Base-by-base conservation (phyloP, 2,888 invertebrate species). In the Vannuccia rotundouncinata region DNA sequence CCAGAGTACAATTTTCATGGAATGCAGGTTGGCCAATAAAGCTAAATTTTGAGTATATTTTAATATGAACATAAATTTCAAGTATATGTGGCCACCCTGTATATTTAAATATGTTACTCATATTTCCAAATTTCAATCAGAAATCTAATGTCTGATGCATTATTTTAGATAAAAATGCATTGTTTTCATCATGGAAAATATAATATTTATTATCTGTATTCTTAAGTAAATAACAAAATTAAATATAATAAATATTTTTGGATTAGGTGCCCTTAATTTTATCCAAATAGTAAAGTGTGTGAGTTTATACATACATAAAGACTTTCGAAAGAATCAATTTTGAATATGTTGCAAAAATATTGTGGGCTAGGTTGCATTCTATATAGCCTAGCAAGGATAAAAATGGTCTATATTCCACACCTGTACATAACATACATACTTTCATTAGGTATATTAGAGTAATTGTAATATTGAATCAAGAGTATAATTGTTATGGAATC, bases 31-130 rank as follows among this genome's bases (percentile, higher is more conserved):
- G n/a, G n/a, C n/a, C n/a, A n/a, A n/a, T n/a, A n/a, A n/a, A n/a
- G n/a, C n/a, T n/a, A n/a, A n/a, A n/a, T n/a, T n/a, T n/a, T n/a
- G n/a, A n/a, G n/a, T n/a, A n/a, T n/a, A n/a, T n/a, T n/a, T n/a
- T n/a, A n/a, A n/a, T n/a, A n/a, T n/a, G n/a, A n/a, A n/a, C n/a
- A n/a, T n/a, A n/a, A n/a, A n/a, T n/a, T n/a, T n/a, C n/a, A n/a
- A n/a, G n/a, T n/a, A n/a, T n/a, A n/a, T n/a, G n/a, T n/a, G n/a
- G n/a, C n/a, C n/a, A n/a, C n/a, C n/a, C n/a, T n/a, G n/a, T n/a
- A 66, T 66, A 66, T 66, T 66, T 66, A 66, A 66, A 66, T 66
- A 66, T 27, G 25, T 66, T 66, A 66, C 13, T 66, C 66, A 66
- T 27, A 66, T 66, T 66, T 66, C 66, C 13, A 66, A 66, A 66